Conservation (phyloP, 1,140 invertebrate genomes). For the Mactra quadrangularis region DNA sequence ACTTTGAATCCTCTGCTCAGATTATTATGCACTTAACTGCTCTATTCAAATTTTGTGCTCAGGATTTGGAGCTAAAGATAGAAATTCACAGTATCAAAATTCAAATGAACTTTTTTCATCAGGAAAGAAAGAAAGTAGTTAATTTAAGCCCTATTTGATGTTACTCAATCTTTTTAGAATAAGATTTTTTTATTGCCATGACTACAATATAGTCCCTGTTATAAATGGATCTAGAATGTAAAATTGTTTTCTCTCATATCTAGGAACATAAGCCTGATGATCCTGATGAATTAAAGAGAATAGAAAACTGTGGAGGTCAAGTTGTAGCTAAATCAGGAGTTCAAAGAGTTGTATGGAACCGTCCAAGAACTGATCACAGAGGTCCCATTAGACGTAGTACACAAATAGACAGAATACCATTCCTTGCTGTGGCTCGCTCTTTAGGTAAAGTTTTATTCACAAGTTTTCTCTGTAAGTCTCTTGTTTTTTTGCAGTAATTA, state of each 20-base stretch:
- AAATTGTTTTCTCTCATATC: slow-evolving; percentile 7
- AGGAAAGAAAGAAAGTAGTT: too few relatives aligned
- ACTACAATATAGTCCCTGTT: too few relatives aligned
- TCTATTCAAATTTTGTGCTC: too few relatives aligned
- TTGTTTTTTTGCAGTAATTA: not conserved
- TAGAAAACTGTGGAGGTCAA: slow-evolving; percentile 92
- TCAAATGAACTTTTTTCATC: too few relatives aligned
- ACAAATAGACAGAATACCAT: slow-evolving; percentile 96
- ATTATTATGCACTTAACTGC: too few relatives aligned
- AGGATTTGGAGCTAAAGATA: too few relatives aligned
- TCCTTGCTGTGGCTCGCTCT: slow-evolving; percentile 96
- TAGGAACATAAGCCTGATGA: slow-evolving; percentile 97
- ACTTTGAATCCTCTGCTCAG: too few relatives aligned
- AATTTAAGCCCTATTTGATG: too few relatives aligned
- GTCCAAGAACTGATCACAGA: slow-evolving; percentile 88
- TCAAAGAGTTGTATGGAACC: slow-evolving; percentile 97
- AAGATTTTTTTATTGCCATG: too few relatives aligned
- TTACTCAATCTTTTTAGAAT: too few relatives aligned
- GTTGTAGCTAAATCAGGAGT: slow-evolving; percentile 94
- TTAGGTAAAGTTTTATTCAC: slow-evolving; percentile 87
- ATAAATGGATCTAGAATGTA: too few relatives aligned
- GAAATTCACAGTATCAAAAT: too few relatives aligned
- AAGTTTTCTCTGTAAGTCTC: not conserved
- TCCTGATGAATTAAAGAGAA: slow-evolving; percentile 92
- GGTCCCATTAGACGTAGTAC: slow-evolving; percentile 85